Base-by-base conservation (phyloP, 1,140 invertebrate species). In the Drosophila nigrodunni region DNA sequence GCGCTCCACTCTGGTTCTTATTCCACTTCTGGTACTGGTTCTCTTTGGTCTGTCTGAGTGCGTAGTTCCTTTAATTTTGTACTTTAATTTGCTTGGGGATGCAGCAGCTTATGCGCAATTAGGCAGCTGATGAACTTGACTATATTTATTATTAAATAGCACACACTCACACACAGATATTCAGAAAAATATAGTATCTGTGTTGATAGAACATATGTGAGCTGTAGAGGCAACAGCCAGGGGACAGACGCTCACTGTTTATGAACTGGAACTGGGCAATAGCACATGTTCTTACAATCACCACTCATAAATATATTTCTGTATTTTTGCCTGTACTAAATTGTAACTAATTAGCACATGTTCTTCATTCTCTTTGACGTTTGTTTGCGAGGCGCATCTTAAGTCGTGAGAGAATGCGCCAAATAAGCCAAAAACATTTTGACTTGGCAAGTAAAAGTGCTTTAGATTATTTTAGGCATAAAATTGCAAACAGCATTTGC, bases 41-140 rank as follows among this genome's bases (percentile, higher is more conserved):
- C 43, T 13, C 21, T n/a, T n/a, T 41, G 7, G 54, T 35, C 30
- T 58, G 13, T 25, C 18, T 3, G 7, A 9, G 47, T 13, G 10
- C 13, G 47, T 13, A 15, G 34, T 15, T 64, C 9, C 44, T 52
- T 66, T 9, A 46, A 67, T 52, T 69, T 34, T 61, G 67, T 60
- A 50, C 58, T 47, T 61, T 62, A 50, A 73, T 64, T 52, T 43
- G 59, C 18, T 74, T 25, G 54, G 58, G 50, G 50, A 54, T 39
- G 46, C 49, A 47, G 47, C 47, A 69, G 57, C 70, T 77, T 68
- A 77, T 77, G 70, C 70, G 70, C 74, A 74, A 77, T 77, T 77
- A 77, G 58, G 64, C 74, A 77, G 58, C 62, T 46, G 62, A 67
- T 77, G 64, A 77, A 67, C 70, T 77, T 74, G 74, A 54, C 58